phyloP scores from a whole-genome alignment of 2,888 invertebrate species.

The Herminia tarsipennalis region DNA sequence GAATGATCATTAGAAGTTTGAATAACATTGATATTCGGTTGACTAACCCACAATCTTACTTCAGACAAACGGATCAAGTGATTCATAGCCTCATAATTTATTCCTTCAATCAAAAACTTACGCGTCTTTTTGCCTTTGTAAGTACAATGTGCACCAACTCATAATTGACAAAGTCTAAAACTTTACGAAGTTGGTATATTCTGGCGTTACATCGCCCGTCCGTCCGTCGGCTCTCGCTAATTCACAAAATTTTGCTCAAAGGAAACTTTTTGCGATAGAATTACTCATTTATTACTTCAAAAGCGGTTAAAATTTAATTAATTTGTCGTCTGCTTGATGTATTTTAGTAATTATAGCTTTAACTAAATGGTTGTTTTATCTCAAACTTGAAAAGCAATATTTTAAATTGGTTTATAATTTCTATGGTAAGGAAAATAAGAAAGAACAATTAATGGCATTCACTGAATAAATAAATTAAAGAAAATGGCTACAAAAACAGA shows the following conservation, averaged over 20 bases:
- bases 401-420: too few relatives aligned
- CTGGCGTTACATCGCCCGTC: slow-evolving; percentile 1
- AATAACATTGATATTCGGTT: too few relatives aligned
- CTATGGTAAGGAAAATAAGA: too few relatives aligned
- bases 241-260: slow-evolving; percentile 51
- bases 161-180: slow-evolving; percentile 64
- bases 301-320: slow-evolving; percentile 45
- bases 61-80: too few relatives aligned
- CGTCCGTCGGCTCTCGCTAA: slow-evolving; percentile 34
- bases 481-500: too few relatives aligned
- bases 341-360: slow-evolving; percentile 29
- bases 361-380: background rate
- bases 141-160: slow-evolving; percentile 40
- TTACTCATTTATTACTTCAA: slow-evolving; percentile 67
- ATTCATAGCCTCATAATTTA: background rate
- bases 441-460: too few relatives aligned
- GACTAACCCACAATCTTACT: too few relatives aligned
- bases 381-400: too few relatives aligned
- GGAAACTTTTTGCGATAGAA: slow-evolving; percentile 56
- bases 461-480: too few relatives aligned
- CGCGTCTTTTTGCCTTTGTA: background rate
- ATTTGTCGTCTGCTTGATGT: slow-evolving; percentile 48
- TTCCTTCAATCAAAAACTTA: slow-evolving; percentile 11
- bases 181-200: slow-evolving; percentile 31
- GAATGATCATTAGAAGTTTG: too few relatives aligned